phyloP scores from a whole-genome alignment of 2,888 invertebrate genomes.

The Bembecia ichneumoniformis region DNA sequence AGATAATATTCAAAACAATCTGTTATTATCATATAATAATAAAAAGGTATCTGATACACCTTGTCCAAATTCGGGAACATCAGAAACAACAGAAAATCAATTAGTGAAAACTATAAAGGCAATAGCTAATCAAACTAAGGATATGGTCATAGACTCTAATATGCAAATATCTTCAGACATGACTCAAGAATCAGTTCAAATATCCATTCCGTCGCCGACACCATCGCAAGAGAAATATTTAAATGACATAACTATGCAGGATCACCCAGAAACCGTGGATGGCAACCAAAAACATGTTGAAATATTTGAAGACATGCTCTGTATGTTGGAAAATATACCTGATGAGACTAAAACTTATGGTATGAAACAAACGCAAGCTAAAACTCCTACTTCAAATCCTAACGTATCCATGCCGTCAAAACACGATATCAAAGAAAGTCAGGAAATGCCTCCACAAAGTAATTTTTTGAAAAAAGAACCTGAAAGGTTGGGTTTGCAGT shows the following conservation, averaged over 20 bases:
- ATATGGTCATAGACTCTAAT: constrained; percentile 70
- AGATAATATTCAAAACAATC: constrained; percentile 40
- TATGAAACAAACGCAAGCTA: constrained; percentile 32
- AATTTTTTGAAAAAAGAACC: constrained; percentile 42
- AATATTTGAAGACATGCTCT: constrained; percentile 78
- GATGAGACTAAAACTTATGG: constrained; percentile 49
- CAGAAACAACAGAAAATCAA: constrained; percentile 42
- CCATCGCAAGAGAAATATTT: constrained; percentile 76
- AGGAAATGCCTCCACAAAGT: constrained; percentile 30
- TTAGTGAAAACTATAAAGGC: constrained; percentile 69
- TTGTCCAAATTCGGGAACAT: constrained; percentile 10
- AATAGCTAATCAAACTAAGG: constrained; percentile 69
- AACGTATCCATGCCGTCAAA: constrained; percentile 24
- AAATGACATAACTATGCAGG: constrained; percentile 75
- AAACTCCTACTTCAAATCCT: constrained; percentile 22
- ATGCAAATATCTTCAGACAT: constrained; percentile 70
- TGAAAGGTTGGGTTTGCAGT: constrained; percentile 48
- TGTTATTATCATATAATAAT: constrained; percentile 45
- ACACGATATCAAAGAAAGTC: constrained; percentile 34
- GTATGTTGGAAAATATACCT: constrained; percentile 78
- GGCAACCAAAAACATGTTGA: constrained; percentile 74
- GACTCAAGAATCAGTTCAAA: constrained; percentile 75
- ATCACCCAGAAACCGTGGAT: constrained; percentile 66
- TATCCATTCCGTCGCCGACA: constrained; percentile 77
- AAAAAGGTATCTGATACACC: constrained; percentile 34